Evolutionary conservation across 2,888 invertebrate genomes (phyloP).

Genomic region (Bimastos eiseni): DNA sequence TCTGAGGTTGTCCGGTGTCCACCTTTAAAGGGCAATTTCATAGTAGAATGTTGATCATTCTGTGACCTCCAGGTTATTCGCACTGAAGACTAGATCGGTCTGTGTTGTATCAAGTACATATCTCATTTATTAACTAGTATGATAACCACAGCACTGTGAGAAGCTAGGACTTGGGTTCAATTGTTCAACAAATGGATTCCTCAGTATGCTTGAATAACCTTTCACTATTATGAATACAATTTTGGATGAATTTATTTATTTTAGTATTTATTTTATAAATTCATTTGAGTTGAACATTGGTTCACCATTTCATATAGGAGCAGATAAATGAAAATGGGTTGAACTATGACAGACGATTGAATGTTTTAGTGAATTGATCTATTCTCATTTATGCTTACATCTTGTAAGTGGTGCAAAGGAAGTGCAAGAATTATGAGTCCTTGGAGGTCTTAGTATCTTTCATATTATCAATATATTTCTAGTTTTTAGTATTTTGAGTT

Average conservation of each 20-base stretch:
- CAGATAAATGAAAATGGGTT: neutral
- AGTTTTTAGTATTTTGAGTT: neutral
- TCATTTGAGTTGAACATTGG: neutral
- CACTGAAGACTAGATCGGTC: neutral
- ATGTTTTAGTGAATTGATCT: neutral
- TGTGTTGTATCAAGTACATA: neutral
- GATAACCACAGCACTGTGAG: neutral
- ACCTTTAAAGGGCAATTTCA: neutral
- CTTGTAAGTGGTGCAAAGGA: neutral
- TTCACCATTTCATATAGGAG: neutral
- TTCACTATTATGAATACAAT: neutral
- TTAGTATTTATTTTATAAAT: constrained; percentile 3
- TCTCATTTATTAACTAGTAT: neutral
- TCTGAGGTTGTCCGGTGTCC: neutral
- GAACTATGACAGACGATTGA: neutral
- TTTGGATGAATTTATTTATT: neutral
- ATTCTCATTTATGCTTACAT: neutral
- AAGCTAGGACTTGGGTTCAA: neutral
- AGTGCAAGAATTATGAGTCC: neutral
- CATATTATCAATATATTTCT: neutral
- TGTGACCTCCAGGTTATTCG: neutral
- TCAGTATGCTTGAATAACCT: neutral
- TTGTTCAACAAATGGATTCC: neutral
- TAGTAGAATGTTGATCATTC: neutral
- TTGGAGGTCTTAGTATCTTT: neutral